Evolutionary conservation across 2,797 vertebrate genomes (phyloP).

Genomic region (Chelon labrosus): DNA sequence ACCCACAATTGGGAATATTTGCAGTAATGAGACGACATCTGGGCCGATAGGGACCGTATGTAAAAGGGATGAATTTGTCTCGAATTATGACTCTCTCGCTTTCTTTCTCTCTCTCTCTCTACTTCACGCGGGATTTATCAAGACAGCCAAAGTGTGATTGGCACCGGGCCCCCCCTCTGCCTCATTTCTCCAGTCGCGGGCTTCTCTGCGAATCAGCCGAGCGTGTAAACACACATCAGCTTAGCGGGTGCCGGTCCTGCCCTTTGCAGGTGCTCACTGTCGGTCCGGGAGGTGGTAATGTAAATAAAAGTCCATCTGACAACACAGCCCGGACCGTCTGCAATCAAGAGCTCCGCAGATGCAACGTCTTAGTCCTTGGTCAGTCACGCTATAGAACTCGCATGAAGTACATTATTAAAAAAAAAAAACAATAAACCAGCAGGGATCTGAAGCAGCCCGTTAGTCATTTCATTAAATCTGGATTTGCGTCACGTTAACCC

Average conservation of each 20-base stretch:
- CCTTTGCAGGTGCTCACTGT: conserved; percentile 76
- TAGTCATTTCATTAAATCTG: conserved; percentile 42
- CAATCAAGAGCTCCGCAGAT: conserved; percentile 7
- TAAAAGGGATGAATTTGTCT: conserved; percentile 10
- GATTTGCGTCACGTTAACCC: conserved; percentile 12
- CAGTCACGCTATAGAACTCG: not conserved
- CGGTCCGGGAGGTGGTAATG: conserved; percentile 63
- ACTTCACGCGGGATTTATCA: conserved; percentile 21
- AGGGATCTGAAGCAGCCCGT: not conserved
- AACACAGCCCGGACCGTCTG: conserved; percentile 56
- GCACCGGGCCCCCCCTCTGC: conserved; percentile 36
- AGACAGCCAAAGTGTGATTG: conserved; percentile 62
- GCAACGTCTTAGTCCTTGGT: not conserved
- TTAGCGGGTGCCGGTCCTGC: conserved; percentile 52
- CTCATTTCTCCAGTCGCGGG: conserved; percentile 57
- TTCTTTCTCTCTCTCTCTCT: not conserved
- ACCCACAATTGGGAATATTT: conserved; percentile 19
- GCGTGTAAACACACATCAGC: conserved; percentile 71
- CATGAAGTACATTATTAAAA: not conserved
- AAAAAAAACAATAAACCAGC: conserved; percentile 3
- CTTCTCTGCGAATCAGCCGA: conserved; percentile 50
- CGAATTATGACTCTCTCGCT: not conserved
- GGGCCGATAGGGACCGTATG: conserved; percentile 27
- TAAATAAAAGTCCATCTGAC: conserved; percentile 69
- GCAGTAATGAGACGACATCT: conserved; percentile 35